A percentile compares a stretch with the other conserved stretches of the same genome.
These are phyloP conservation scores for Conus ventricosus DNA, from an alignment of 1,140 invertebrate genomes.

Conservation along the genomic window DNA sequence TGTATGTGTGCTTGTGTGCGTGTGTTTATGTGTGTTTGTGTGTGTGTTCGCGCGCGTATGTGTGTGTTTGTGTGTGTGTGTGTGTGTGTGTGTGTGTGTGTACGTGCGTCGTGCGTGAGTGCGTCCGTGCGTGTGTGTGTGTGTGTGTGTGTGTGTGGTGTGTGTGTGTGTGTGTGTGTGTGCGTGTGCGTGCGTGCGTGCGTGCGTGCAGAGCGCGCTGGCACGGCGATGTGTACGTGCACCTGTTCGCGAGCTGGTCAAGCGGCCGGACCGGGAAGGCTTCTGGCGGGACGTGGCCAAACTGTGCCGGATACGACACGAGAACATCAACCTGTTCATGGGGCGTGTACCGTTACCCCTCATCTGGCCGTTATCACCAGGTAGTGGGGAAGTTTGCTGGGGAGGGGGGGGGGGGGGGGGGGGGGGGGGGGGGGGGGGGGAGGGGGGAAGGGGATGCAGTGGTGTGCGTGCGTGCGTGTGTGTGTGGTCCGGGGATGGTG, in stretches of 20 bases:
- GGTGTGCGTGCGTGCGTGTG: too few relatives aligned
- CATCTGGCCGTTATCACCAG: slow-evolving; percentile 75
- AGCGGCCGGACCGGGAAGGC: slow-evolving; percentile 56
- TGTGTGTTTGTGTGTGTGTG: background rate
- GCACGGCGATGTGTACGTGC: slow-evolving; percentile 76
- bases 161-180: too few relatives aligned
- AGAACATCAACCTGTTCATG: slow-evolving; percentile 78
- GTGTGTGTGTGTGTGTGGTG: background rate
- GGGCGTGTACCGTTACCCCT: slow-evolving; percentile 73
- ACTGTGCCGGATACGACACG: slow-evolving; percentile 76
- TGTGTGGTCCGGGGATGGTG: too few relatives aligned
- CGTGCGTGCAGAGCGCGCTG: slow-evolving; percentile 66
- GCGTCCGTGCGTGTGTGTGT: too few relatives aligned
- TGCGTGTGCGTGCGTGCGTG: background rate
- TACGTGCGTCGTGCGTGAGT: too few relatives aligned
- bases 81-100: background rate
- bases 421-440: background rate
- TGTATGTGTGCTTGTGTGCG: background rate
- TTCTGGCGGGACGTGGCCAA: slow-evolving; percentile 73
- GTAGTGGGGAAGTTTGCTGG: slow-evolving; percentile 39
- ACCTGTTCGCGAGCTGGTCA: slow-evolving; percentile 57
- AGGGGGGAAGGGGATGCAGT: too few relatives aligned
- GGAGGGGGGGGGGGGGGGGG: background rate
- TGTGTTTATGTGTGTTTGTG: background rate
- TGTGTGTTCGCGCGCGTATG: background rate